Percentiles rank a stretch among this genome's conserved stretches.
Conservation (phyloP, 1,140 invertebrate species). For the Meloidogyne chitwoodi region DNA sequence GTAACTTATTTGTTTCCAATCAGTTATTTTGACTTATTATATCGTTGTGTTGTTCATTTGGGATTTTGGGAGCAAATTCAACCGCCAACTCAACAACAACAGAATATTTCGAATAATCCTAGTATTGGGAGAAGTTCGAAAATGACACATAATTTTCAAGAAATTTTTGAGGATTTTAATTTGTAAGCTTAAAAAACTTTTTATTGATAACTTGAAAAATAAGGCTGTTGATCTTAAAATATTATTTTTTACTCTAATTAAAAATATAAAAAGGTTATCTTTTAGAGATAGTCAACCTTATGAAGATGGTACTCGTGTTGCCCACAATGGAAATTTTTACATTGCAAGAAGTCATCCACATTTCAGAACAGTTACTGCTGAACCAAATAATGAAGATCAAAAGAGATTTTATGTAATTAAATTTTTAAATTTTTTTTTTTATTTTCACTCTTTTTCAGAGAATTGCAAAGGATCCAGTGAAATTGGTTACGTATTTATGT, state of each 20-base stretch:
- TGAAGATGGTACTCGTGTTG: not conserved
- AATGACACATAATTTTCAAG: not conserved
- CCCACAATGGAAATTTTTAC: not conserved
- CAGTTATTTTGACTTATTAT: conserved; percentile 79
- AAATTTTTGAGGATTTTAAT: not conserved
- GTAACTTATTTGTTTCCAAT: conserved; percentile 73
- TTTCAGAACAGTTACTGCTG: conserved; percentile 6
- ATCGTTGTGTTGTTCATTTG: conserved; percentile 80
- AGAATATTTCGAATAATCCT: not conserved
- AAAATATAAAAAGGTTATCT: too few relatives aligned
- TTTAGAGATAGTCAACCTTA: not conserved
- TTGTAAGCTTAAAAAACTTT: not conserved
- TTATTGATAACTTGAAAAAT: too few relatives aligned
- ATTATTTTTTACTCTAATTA: too few relatives aligned
- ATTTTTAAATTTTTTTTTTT: not conserved
- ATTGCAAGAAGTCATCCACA: conserved; percentile 18
- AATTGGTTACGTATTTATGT: conserved; percentile 72
- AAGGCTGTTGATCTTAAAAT: too few relatives aligned
- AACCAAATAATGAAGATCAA: conserved; percentile 72
- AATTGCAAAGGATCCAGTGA: conserved; percentile 80
- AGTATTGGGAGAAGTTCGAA: not conserved
- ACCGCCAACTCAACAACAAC: not conserved
- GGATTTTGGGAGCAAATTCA: conserved; percentile 78
- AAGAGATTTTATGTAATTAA: conserved; percentile 74
- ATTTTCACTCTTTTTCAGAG: conserved; percentile 65